These are phyloP conservation scores for Acronicta psi DNA, from an alignment of 2,888 invertebrate genomes.

Conservation along the genomic window DNA sequence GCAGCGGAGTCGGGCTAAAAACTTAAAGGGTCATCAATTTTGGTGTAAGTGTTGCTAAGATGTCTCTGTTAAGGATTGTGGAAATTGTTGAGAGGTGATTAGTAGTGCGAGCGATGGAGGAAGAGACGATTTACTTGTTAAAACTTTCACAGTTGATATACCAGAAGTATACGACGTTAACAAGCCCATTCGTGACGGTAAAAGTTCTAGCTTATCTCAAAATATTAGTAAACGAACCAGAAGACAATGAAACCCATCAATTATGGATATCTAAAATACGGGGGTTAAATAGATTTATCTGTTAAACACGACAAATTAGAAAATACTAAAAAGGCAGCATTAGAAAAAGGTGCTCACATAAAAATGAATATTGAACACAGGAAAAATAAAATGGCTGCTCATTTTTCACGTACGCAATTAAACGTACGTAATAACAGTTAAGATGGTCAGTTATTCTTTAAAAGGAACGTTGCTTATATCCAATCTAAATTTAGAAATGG, in stretches of 20 bases:
- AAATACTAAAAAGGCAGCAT: slow-evolving; percentile 15
- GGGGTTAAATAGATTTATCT: background rate
- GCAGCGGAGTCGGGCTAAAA: slow-evolving; percentile 62
- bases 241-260: no score
- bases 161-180: background rate
- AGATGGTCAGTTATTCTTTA: slow-evolving; percentile 71
- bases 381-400: slow-evolving; percentile 38
- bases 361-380: slow-evolving; percentile 45
- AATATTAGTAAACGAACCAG: no score
- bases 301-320: slow-evolving; percentile 9
- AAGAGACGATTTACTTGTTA: slow-evolving; percentile 24
- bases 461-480: slow-evolving; percentile 75
- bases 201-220: no score
- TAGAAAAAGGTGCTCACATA: slow-evolving; percentile 18
- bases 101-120: slow-evolving; percentile 12
- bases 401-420: slow-evolving; percentile 59
- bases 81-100: slow-evolving; percentile 20
- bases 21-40: slow-evolving; percentile 55
- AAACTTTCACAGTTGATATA: background rate
- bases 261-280: background rate
- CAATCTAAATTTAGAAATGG: slow-evolving; percentile 80
- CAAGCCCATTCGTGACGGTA: background rate
- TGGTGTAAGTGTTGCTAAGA: slow-evolving; percentile 47
- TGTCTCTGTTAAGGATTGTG: slow-evolving; percentile 43
- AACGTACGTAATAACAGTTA: slow-evolving; percentile 64